Percentiles rank a stretch among this genome's conserved stretches.
Conservation (phyloP, 2,888 invertebrate genomes). For the Drosophila cognata region DNA sequence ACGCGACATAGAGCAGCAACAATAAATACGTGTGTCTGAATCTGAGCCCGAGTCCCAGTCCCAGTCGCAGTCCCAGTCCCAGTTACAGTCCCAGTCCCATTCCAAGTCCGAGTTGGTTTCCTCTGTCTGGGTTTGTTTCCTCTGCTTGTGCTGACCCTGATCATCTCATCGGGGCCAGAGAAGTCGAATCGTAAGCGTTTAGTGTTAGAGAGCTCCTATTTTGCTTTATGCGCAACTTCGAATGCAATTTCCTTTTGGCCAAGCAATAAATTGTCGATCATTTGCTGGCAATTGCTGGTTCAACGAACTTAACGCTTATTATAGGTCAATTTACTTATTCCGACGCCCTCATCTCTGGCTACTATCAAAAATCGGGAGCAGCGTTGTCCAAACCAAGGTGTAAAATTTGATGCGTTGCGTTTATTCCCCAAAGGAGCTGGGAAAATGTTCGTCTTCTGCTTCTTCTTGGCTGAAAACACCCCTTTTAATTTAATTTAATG, state of each 20-base stretch:
- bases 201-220: slow-evolving; percentile 16
- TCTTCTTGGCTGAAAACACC: slow-evolving; percentile 25
- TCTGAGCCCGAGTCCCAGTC: slow-evolving; percentile 3
- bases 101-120: background rate
- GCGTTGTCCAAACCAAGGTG: slow-evolving; percentile 56
- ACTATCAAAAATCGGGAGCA: slow-evolving; percentile 19
- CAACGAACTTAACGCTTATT: slow-evolving; percentile 54
- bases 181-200: slow-evolving; percentile 2
- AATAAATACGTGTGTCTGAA: slow-evolving; percentile 7
- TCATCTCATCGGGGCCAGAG: slow-evolving; percentile 11
- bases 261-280: slow-evolving; percentile 83
- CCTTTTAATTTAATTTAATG: slow-evolving; percentile 68
- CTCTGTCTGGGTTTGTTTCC: slow-evolving; percentile 10
- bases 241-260: slow-evolving; percentile 53
- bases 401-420: slow-evolving; percentile 67
- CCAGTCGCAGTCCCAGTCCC: background rate
- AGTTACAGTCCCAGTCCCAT: background rate
- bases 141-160: slow-evolving; percentile 38
- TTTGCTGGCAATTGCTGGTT: slow-evolving; percentile 70
- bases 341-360: slow-evolving; percentile 45
- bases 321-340: slow-evolving; percentile 40
- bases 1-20: slow-evolving; percentile 36
- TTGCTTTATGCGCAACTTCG: background rate
- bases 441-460: slow-evolving; percentile 23
- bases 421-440: slow-evolving; percentile 64